Evolutionary conservation across 2,888 invertebrate genomes (phyloP).

Genomic region (Vesta saturnalis): DNA sequence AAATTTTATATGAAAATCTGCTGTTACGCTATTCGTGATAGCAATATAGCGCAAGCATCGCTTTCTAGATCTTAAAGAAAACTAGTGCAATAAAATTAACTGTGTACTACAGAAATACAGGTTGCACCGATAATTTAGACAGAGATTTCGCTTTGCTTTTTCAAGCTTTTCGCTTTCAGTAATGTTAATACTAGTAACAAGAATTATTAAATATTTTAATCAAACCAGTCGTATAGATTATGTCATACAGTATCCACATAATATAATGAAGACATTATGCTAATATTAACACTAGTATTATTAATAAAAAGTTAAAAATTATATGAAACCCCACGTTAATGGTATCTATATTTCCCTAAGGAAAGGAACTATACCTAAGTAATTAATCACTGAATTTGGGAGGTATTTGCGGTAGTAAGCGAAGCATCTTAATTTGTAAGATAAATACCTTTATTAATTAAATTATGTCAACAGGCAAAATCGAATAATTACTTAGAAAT

Average conservation of each 20-base stretch:
- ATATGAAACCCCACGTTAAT: conserved; percentile 16
- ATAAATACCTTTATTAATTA: conserved; percentile 63
- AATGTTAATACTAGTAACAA: no score
- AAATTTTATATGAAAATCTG: conserved; percentile 45
- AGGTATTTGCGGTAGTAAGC: conserved; percentile 61
- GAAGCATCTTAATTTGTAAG: conserved; percentile 62
- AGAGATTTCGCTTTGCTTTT: no score
- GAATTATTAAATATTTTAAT: neutral
- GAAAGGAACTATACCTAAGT: conserved; percentile 50
- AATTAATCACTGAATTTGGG: conserved; percentile 61
- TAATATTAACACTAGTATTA: neutral
- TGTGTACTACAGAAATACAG: no score
- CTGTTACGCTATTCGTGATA: conserved; percentile 40
- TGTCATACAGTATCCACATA: no score
- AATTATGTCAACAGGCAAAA: conserved; percentile 61
- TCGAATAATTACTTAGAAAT: conserved; percentile 61
- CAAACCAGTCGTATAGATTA: neutral
- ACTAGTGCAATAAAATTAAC: no score
- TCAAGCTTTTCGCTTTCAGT: no score
- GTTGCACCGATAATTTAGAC: no score
- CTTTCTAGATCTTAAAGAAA: conserved; percentile 19
- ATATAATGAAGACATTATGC: no score
- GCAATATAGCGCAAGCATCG: conserved; percentile 41
- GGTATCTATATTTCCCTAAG: conserved; percentile 34
- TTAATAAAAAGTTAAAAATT: conserved; percentile 10